Evolutionary conservation across 2,797 vertebrate genomes (phyloP).

Genomic region (Spinus olivaceus): DNA sequence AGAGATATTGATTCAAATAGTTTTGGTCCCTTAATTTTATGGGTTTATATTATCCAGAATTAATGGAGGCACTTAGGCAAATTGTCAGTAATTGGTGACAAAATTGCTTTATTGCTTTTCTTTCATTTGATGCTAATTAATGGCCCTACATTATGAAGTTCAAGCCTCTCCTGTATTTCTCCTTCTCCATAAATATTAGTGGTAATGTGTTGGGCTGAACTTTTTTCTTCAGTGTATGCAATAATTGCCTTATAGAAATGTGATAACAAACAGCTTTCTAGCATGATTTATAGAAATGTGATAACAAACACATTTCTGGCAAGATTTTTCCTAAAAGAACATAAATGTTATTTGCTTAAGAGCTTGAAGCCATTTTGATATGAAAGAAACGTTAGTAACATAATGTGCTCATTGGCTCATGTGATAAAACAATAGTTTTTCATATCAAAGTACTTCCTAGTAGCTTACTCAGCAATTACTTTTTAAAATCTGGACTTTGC

Average conservation of each 20-base stretch:
- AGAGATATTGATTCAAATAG: conserved; percentile 62
- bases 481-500: not conserved
- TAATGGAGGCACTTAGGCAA: conserved; percentile 73
- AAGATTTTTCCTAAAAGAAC: not conserved
- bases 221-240: not conserved
- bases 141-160: conserved; percentile 52
- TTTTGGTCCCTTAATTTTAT: conserved; percentile 64
- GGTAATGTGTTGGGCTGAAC: not conserved
- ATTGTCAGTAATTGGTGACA: conserved; percentile 77
- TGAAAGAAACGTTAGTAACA: not conserved
- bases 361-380: not conserved
- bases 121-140: conserved; percentile 74
- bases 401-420: not conserved
- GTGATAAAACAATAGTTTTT: not conserved
- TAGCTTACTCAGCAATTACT: not conserved
- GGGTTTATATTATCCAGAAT: conserved; percentile 71
- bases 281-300: not conserved
- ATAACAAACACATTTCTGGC: not conserved
- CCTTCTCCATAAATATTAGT: conserved; percentile 40
- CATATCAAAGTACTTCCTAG: not conserved
- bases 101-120: conserved; percentile 78
- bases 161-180: conserved; percentile 41
- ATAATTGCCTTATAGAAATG: not conserved
- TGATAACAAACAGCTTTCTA: not conserved
- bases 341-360: not conserved